Base-by-base conservation (phyloP, 2,113 vertebrate species). In the Periophthalmodon schlosseri region DNA sequence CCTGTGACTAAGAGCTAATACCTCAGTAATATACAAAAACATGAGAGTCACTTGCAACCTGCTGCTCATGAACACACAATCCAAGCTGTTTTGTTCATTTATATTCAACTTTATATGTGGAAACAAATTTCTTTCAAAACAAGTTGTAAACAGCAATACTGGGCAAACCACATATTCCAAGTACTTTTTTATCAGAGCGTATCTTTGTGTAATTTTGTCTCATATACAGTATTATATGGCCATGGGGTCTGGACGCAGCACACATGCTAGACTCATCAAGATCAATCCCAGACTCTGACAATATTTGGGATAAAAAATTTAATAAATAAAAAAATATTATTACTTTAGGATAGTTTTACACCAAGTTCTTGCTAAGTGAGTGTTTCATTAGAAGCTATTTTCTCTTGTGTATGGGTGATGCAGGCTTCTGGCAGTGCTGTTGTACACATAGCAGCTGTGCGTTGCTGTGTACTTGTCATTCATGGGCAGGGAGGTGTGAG, bases 391-490 rank as follows among this genome's bases (percentile, higher is more conserved):
- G 39, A 10, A 23, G 11, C 6, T 63, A 61, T 63, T 36, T 86
- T 72, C 75, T 66, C 28, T 77, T 47, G 70, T 36, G 65, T 8
- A 76, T 80, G 67, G 72, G 21, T 68, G 56, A 23, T 5, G 2
- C 69, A 61, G 44, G 74, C 76, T 74, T 74, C 72, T 21, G 50
- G 64, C 68, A 44, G 79, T 49, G 81, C 69, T 68, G 70, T 44
- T 70, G 72, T 80, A 73, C 68, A 80, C 84, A 84, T 84, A 82
- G 83, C 74, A 21, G 88, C 79, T 83, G 80, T 69, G 33, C 5
- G 21, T 39, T 84, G 69, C 76, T 58, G 58, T 12, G 69, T 69
- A 67, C 75, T 85, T 85, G 83, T 83, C 85, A 46, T 88, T 88
- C 77, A 76, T 69, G 70, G 75, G 74, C 77, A 78, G 81, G 74